A percentile compares a stretch with the other conserved stretches of the same genome.
These are phyloP conservation scores for Osedax frankpressi DNA, from an alignment of 2,888 invertebrate species.

Conservation along the genomic window DNA sequence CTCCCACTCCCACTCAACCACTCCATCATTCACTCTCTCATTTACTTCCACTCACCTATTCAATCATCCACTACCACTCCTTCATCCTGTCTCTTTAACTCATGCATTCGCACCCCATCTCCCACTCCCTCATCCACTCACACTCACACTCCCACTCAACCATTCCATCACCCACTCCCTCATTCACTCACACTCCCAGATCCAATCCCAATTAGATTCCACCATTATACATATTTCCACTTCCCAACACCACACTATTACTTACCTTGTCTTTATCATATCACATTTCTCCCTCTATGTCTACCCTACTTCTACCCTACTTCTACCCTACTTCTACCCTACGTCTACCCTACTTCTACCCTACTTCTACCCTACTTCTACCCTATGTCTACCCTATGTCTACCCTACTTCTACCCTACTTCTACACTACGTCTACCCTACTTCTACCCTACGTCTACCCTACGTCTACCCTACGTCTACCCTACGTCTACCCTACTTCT, in stretches of 20 bases:
- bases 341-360: too few species aligned
- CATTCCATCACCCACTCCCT: background rate
- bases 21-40: background rate
- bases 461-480: too few species aligned
- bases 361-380: too few species aligned
- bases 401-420: too few species aligned
- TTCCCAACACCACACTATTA: background rate
- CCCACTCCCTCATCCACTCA: background rate
- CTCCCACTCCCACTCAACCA: background rate
- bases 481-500: too few species aligned
- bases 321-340: background rate
- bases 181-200: background rate
- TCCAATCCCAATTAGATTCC: too few species aligned
- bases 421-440: too few species aligned
- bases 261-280: background rate
- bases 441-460: too few species aligned
- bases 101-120: background rate
- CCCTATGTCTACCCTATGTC: too few species aligned
- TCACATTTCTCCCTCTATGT: background rate
- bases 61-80: background rate
- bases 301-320: background rate
- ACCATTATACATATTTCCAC: too few species aligned
- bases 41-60: background rate
- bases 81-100: background rate
- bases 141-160: background rate